A percentile compares a stretch with the other conserved stretches of the same genome.
Conservation (phyloP, 2,797 vertebrate genomes). For the Telmatherina bonti region DNA sequence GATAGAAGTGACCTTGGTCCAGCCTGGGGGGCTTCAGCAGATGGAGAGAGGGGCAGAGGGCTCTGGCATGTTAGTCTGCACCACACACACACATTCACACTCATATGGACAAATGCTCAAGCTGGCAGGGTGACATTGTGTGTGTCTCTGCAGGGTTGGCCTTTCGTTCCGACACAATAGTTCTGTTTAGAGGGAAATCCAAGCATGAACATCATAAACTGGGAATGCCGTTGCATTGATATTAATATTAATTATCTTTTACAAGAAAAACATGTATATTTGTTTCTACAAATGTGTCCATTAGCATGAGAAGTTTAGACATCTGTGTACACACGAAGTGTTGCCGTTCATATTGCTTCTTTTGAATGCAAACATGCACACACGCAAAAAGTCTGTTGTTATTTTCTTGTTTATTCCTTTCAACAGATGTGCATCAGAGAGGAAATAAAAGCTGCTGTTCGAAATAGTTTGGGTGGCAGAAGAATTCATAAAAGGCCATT, state of each 20-base stretch:
- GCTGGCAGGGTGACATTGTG: slow-evolving; percentile 75
- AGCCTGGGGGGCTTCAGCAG: slow-evolving; percentile 79
- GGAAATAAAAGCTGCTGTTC: slow-evolving; percentile 66
- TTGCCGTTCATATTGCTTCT: slow-evolving; percentile 2
- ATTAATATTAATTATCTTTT: not conserved
- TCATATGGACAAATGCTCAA: slow-evolving; percentile 52
- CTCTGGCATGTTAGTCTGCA: slow-evolving; percentile 69
- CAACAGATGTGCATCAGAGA: slow-evolving; percentile 73
- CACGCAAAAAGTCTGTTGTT: slow-evolving; percentile 51
- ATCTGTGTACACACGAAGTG: not conserved
- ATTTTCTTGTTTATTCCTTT: slow-evolving; percentile 64
- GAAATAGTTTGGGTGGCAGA: slow-evolving; percentile 66
- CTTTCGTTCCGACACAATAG: slow-evolving; percentile 56
- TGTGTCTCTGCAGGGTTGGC: slow-evolving; percentile 30
- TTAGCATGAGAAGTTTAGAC: slow-evolving; percentile 3
- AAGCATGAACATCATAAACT: slow-evolving; percentile 36
- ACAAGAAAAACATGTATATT: not conserved
- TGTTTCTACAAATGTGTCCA: not conserved
- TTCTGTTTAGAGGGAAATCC: slow-evolving; percentile 45
- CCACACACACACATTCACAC: slow-evolving; percentile 33
- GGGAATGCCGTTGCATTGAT: slow-evolving; percentile 12
- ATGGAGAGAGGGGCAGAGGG: slow-evolving; percentile 80
- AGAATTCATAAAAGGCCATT: slow-evolving; percentile 81
- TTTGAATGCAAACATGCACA: not conserved
- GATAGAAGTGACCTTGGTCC: slow-evolving; percentile 78